Base-by-base conservation (phyloP, 2,888 invertebrate species). In the Mimachlamys varia region DNA sequence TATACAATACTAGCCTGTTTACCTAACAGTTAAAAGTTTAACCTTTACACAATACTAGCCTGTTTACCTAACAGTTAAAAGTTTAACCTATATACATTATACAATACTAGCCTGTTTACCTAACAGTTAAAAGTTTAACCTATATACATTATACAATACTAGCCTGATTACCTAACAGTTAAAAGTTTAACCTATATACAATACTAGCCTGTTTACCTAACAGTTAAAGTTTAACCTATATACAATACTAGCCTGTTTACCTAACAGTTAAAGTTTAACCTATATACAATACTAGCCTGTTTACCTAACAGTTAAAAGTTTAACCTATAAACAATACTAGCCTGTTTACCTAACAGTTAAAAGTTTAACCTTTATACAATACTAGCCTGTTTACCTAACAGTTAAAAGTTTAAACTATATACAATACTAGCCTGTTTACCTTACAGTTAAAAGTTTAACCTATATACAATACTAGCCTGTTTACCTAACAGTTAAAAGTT, bases 281-380 rank as follows among this genome's bases (percentile, higher is more conserved):
- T n/a, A 53, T 7, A 7, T 10, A 17, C 19, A 19, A 53, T 53
- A 17, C 2, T 22, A 58, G 19, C 58, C n/a, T 19, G 22, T 4
- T 87, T 88, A 53, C 88, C 87, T 49, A 88, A 55, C 88, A 38
- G 76, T 50, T 91, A 38, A 89, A n/a, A n/a, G n/a, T n/a, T n/a
- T n/a, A n/a, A n/a, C n/a, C n/a, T n/a, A 53, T 7, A 7, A 1
- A 17, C 19, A 19, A 53, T 53, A 17, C 2, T 22, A 58, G 19
- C 58, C n/a, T 19, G 22, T 4, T 87, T 88, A 53, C 88, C 87
- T 49, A 88, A 55, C 88, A 38, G 76, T 50, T 91, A 38, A 89
- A 53, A n/a, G n/a, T n/a, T n/a, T n/a, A n/a, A n/a, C n/a, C n/a
- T n/a, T n/a, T 7, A 7, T 10, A 17, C 19, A 19, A 53, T 53